Evolutionary conservation across 1,140 invertebrate genomes (phyloP).

Genomic region (Brachionus angularis): DNA sequence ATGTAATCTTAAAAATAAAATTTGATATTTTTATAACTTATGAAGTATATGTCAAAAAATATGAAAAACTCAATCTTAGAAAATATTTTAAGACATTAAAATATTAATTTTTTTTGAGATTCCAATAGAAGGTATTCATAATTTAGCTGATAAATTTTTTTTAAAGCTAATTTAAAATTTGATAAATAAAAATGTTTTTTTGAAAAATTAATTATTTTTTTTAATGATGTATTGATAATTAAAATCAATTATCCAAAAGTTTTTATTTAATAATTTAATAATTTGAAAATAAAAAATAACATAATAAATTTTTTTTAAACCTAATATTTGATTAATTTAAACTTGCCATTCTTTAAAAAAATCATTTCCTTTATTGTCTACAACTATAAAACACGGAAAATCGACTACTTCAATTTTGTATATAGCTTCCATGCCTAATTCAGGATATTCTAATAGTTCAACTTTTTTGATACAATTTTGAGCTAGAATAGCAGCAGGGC

Average conservation of each 20-base stretch:
- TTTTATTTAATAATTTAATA: neutral
- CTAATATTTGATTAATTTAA: conserved; percentile 38
- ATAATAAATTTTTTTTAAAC: neutral
- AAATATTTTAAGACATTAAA: too few relatives aligned
- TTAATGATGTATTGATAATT: neutral
- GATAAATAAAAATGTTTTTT: too few relatives aligned
- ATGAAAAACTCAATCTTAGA: too few relatives aligned
- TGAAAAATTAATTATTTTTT: too few relatives aligned
- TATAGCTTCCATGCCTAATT: conserved; percentile 59
- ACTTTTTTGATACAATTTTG: conserved; percentile 59
- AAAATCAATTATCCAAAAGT: neutral
- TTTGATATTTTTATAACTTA: too few relatives aligned
- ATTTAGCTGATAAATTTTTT: too few relatives aligned
- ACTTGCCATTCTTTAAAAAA: conserved; percentile 59
- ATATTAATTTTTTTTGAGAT: too few relatives aligned
- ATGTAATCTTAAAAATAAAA: too few relatives aligned
- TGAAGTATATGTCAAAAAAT: too few relatives aligned
- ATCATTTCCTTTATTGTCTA: conserved; percentile 59
- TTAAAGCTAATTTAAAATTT: too few relatives aligned
- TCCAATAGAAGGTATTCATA: too few relatives aligned
- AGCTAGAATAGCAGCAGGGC: conserved; percentile 58
- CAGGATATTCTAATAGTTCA: conserved; percentile 57
- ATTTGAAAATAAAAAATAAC: neutral
- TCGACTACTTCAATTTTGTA: conserved; percentile 58
- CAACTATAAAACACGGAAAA: conserved; percentile 59